Conservation (phyloP, 2,888 invertebrate species). For the Scrobipalpa atriplicella region DNA sequence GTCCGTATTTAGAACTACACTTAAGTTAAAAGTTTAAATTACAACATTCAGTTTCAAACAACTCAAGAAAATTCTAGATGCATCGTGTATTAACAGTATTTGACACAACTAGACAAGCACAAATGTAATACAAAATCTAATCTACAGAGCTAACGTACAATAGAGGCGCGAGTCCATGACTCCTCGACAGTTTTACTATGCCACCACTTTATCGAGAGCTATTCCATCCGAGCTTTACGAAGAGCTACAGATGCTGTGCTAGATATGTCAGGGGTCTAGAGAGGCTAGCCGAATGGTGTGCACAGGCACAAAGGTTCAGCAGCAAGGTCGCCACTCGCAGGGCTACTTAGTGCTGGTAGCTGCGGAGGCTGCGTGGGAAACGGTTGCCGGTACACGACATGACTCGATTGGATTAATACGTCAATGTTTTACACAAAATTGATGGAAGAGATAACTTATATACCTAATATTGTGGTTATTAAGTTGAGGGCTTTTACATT, state of each 20-base stretch:
- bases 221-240: background rate
- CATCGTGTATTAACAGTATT: background rate
- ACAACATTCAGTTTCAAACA: no score
- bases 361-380: conserved; percentile 32
- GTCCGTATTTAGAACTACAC: no score
- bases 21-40: no score
- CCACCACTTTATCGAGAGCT: conserved; percentile 7
- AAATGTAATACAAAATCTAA: conserved; percentile 1
- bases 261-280: conserved; percentile 17
- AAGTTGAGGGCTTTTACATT: no score
- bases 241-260: background rate
- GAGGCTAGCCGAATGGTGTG: conserved; percentile 31
- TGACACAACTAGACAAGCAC: background rate
- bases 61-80: background rate
- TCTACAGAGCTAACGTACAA: conserved; percentile 34
- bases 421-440: background rate
- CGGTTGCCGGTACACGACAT: conserved; percentile 22
- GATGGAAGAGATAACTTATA: background rate
- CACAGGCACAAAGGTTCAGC: conserved; percentile 64
- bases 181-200: conserved; percentile 29
- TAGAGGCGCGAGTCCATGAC: conserved; percentile 33
- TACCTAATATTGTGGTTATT: no score
- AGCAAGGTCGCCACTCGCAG: conserved; percentile 60
- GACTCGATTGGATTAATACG: conserved; percentile 15
- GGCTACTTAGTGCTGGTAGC: conserved; percentile 35